Conservation (phyloP, 2,888 invertebrate species). For the Suillia variegata region DNA sequence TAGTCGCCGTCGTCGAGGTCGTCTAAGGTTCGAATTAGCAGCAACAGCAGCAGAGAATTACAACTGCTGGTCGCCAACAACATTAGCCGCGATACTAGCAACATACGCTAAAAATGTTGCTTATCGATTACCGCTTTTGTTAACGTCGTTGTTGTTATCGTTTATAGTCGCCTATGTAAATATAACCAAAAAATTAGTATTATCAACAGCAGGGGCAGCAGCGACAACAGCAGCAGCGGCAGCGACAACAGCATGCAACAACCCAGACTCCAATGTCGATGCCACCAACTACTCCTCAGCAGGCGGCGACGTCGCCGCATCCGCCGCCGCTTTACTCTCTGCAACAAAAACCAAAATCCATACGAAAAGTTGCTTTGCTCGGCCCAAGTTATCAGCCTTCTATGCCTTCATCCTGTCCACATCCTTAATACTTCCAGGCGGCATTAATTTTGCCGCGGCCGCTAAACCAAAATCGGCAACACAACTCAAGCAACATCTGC, state of each 20-base stretch:
- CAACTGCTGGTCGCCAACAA: neutral
- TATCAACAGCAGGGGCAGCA: conserved; percentile 44
- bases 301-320: neutral
- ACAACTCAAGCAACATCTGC: conserved; percentile 37
- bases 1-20: conserved; percentile 58
- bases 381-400: conserved; percentile 9
- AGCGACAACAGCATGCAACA: conserved; percentile 16
- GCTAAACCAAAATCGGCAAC: conserved; percentile 53
- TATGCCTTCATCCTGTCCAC: conserved; percentile 36
- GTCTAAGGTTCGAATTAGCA: conserved; percentile 49
- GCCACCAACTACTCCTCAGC: neutral
- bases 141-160: conserved; percentile 50
- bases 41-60: conserved; percentile 26
- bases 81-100: conserved; percentile 17
- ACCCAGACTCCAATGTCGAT: neutral
- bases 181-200: conserved; percentile 50
- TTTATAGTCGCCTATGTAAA: conserved; percentile 48
- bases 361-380: conserved; percentile 12
- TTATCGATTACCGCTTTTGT: conserved; percentile 38
- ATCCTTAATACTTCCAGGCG: conserved; percentile 34
- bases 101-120: conserved; percentile 26
- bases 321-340: neutral
- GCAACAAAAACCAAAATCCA: conserved; percentile 22
- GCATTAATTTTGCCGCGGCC: conserved; percentile 39
- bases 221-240: conserved; percentile 26